These are phyloP conservation scores for Zophobas atratus DNA, from an alignment of 1,140 invertebrate genomes.

Conservation along the genomic window DNA sequence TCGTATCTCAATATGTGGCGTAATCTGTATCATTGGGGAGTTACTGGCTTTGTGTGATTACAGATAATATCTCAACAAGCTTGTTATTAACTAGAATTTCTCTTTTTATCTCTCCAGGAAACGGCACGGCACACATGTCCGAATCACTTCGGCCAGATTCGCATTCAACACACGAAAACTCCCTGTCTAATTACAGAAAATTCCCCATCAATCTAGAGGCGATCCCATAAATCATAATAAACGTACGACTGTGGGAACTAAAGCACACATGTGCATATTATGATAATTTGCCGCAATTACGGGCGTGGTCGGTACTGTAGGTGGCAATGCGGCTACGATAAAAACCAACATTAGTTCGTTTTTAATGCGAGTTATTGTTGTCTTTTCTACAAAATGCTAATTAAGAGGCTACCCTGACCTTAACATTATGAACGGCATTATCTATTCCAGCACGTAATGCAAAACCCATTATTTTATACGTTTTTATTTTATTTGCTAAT, in stretches of 20 bases:
- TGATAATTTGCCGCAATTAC: conserved; percentile 43
- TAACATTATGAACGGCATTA: conserved; percentile 19
- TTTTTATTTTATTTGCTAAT: background rate
- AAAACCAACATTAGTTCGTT: conserved; percentile 14
- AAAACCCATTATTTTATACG: conserved; percentile 32
- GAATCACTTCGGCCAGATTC: background rate
- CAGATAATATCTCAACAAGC: conserved; percentile 42
- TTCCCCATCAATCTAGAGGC: conserved; percentile 1
- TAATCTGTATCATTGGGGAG: conserved; percentile 44
- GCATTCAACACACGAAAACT: conserved; percentile 10
- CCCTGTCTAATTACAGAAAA: conserved; percentile 18
- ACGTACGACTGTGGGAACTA: conserved; percentile 38
- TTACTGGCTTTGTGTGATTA: conserved; percentile 42
- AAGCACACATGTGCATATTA: conserved; percentile 36
- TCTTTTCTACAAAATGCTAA: conserved; percentile 38
- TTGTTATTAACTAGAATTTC: conserved; percentile 38
- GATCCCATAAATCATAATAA: conserved; percentile 13
- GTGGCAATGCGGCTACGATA: conserved; percentile 20
- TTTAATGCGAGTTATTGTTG: conserved; percentile 23
- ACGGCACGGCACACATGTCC: background rate
- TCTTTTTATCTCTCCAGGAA: conserved; percentile 14
- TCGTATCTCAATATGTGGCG: conserved; percentile 47
- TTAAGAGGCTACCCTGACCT: conserved; percentile 22
- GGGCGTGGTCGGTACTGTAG: conserved; percentile 41
- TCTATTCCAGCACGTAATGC: conserved; percentile 11